Base-by-base conservation (phyloP, 2,797 vertebrate genomes). In the Tapera naevia region DNA sequence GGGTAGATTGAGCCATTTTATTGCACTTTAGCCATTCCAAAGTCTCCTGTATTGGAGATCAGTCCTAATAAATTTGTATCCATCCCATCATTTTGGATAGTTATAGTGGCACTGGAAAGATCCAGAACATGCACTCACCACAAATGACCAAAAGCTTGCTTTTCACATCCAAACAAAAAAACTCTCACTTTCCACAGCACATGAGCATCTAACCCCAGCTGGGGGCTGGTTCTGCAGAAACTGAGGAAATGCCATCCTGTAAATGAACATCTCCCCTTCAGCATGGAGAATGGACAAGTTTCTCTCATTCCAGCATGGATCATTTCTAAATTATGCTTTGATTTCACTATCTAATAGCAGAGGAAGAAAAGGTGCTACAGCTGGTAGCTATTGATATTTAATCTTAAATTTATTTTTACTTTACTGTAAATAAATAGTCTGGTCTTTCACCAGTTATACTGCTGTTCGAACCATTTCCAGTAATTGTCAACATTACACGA, bases 331-430 rank as follows among this genome's bases (percentile, higher is more conserved):
- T 90, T 71, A 83, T 62, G 51, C 62, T 86, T 85, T 86, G 53
- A 37, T 91, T 94, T 94, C 81, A 82, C 81, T 76, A 19, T 45
- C 72, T 76, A 90, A 67, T 41, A 64, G 75, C 32, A 95, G 72
- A 72, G 35, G 65, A 21, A 61, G 19, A 85, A 73, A 76, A 70
- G 74, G 71, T 87, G 69, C 57, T 93, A 78, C 39, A 78, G 65
- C 41, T 89, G 78, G 37, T 65, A 92, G 79, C 50, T 91, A 64
- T 37, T 89, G 81, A 85, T 80, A 89, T 69, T 89, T 93, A 82
- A 89, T 67, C 81, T 93, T 83, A 71, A 54, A 80, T 82, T 89
- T 91, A 83, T 92, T 95, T 88, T 93, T 78, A 87, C 43, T 80
- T 94, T 41, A 76, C 74, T 81, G 32, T 87, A 81, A 89, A 75